A percentile compares a stretch with the other conserved stretches of the same genome.
These are phyloP conservation scores for Crotalus horridus DNA, from an alignment of 2,113 vertebrate genomes.

Conservation along the genomic window DNA sequence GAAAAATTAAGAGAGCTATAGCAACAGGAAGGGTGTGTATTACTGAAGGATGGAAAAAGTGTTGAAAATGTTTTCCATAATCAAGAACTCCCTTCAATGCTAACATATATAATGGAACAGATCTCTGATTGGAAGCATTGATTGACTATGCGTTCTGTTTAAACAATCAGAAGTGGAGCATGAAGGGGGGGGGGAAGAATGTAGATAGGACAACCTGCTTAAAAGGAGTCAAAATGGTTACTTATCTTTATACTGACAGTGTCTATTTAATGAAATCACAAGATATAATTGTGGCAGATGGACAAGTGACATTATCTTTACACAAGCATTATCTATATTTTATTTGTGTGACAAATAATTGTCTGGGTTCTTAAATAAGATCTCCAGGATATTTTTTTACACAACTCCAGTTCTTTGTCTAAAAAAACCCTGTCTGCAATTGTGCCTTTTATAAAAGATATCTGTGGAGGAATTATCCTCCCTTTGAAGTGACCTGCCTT, in stretches of 20 bases:
- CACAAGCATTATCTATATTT: background rate
- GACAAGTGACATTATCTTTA: background rate
- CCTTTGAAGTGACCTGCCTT: constrained; percentile 3
- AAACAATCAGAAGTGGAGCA: background rate
- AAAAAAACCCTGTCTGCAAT: background rate
- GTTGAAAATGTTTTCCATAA: constrained; percentile 1
- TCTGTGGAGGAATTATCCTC: background rate
- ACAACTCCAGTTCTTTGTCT: background rate
- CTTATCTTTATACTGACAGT: background rate
- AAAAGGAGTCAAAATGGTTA: background rate
- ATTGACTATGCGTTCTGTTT: background rate
- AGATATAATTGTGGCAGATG: background rate
- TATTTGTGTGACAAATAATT: background rate
- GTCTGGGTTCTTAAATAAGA: background rate
- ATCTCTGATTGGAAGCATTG: background rate
- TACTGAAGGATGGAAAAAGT: background rate
- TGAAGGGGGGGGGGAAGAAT: background rate
- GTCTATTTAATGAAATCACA: background rate
- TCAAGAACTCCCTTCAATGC: fast-evolving
- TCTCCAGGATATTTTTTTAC: background rate
- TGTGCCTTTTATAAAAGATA: background rate
- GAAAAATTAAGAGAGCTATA: background rate
- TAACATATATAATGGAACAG: background rate
- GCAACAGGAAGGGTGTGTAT: background rate
- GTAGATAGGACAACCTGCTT: constrained; percentile 10